Evolutionary conservation across 2,888 invertebrate genomes (phyloP), one percentile per base, ranked within the genome.

Genomic region (Hyposoter didymator): DNA sequence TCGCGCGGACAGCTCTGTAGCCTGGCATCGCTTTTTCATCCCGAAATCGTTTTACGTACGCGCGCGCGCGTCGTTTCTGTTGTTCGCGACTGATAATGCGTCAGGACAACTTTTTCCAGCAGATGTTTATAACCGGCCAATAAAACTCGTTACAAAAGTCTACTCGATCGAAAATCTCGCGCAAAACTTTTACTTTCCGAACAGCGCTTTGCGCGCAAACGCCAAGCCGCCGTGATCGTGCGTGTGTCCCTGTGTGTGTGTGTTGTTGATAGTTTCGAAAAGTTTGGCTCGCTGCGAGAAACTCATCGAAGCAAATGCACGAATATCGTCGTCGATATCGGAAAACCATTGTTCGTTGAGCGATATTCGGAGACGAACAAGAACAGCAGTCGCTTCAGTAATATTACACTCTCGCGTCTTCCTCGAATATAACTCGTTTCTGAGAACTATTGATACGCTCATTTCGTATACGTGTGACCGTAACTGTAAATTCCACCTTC

Each of bases 241-340:
- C 39, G 67, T 47, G 35, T 55, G 22, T 43, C 39, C 39, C 52
- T 47, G 35, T 55, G 39, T 22, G n/a, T 28, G 28, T 28, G 45
- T 17, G 32, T 22, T 28, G 43, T 45, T 22, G 28, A 78, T 39
- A 78, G 76, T 78, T 78, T 52, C 55, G n/a, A 78, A 78, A 67
- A 67, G 43, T 78, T 78, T 78, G 17, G 28, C 69, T 69, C 8
- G 52, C 59, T 39, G 17, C 66, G 66, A 22, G 76, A 66, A 67
- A 74, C 19, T 69, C 69, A 64, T 59, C 55, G 78, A 55, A 78
- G 35, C 70, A 43, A n/a, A 47, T 39, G 55, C 55, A 43, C 14
- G 43, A 69, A 67, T 78, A 45, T 78, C 59, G 39, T 78, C 59
- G 39, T 69, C 78, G 69, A 78, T 69, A 78, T 78, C 67, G 78